A percentile compares a stretch with the other conserved stretches of the same genome.
These are phyloP conservation scores for Tipula lateralis DNA, from an alignment of 2,888 invertebrate genomes.

Conservation along the genomic window DNA sequence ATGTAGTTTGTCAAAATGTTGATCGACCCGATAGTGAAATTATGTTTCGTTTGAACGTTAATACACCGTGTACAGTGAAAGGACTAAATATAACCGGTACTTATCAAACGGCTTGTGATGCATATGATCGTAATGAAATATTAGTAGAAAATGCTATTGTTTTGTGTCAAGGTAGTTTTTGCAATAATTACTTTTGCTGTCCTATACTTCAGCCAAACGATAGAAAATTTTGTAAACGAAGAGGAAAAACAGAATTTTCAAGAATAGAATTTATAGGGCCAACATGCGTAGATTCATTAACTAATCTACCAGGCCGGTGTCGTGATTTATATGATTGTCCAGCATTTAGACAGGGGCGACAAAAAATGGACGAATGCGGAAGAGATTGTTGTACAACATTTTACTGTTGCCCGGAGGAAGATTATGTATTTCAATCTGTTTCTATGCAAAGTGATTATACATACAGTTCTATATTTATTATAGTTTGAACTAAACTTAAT, in stretches of 20 bases:
- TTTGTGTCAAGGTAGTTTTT: not conserved
- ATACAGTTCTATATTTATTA: not conserved
- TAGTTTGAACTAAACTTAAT: not conserved
- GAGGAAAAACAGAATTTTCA: not conserved
- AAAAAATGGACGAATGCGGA: not conserved
- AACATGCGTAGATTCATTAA: not conserved
- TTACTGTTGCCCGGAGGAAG: not conserved
- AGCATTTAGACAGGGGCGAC: not conserved
- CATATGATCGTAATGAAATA: not conserved
- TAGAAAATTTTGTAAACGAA: not conserved
- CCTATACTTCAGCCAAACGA: not conserved
- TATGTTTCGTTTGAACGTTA: not conserved
- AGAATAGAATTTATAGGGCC: not conserved
- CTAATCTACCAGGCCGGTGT: not conserved
- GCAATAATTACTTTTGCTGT: not conserved
- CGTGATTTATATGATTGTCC: not conserved
- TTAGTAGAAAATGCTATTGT: not conserved
- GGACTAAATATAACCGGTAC: not conserved
- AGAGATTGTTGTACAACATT: not conserved
- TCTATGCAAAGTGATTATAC: not conserved
- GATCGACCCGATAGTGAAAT: not conserved
- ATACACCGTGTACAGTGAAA: not conserved
- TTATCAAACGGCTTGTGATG: not conserved
- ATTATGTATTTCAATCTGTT: not conserved
- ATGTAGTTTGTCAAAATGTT: not conserved